A percentile compares a stretch with the other conserved stretches of the same genome.
Evolutionary conservation across 2,888 invertebrate genomes (phyloP).

Genomic region (Thyatira batis): DNA sequence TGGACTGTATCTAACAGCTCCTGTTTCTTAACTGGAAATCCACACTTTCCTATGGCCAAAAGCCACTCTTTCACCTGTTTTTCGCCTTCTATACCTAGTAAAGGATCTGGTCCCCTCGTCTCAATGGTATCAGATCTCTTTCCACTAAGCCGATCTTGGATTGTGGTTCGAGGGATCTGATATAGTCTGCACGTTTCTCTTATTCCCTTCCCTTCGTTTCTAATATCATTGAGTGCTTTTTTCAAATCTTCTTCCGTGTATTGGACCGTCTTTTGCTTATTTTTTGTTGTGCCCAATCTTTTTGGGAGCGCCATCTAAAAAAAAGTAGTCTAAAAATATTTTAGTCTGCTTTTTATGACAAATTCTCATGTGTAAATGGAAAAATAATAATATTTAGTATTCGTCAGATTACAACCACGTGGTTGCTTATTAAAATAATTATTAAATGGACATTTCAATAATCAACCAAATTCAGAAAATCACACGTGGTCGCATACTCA

Average conservation of each 20-base stretch:
- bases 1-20: constrained; percentile 32
- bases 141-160: constrained; percentile 24
- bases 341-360: too few species aligned
- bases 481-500: too few species aligned
- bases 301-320: too few species aligned
- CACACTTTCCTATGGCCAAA: constrained; percentile 34
- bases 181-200: constrained; percentile 24
- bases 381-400: too few species aligned
- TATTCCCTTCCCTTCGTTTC: constrained; percentile 15
- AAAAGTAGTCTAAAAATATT: too few species aligned
- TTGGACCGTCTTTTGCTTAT: too few species aligned
- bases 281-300: too few species aligned
- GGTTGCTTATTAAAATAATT: too few species aligned
- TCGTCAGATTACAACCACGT: too few species aligned
- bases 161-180: constrained; percentile 22
- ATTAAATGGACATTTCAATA: too few species aligned
- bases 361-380: too few species aligned
- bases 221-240: constrained; percentile 21
- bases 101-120: constrained; percentile 31
- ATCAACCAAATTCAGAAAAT: too few species aligned
- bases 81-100: constrained; percentile 27
- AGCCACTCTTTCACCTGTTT: constrained; percentile 34
- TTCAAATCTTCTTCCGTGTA: constrained; percentile 17
- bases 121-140: constrained; percentile 19
- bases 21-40: constrained; percentile 38